A percentile compares a stretch with the other conserved stretches of the same genome.
Evolutionary conservation across 1,140 invertebrate genomes (phyloP).

Genomic region (Drosophila equinoxialis): DNA sequence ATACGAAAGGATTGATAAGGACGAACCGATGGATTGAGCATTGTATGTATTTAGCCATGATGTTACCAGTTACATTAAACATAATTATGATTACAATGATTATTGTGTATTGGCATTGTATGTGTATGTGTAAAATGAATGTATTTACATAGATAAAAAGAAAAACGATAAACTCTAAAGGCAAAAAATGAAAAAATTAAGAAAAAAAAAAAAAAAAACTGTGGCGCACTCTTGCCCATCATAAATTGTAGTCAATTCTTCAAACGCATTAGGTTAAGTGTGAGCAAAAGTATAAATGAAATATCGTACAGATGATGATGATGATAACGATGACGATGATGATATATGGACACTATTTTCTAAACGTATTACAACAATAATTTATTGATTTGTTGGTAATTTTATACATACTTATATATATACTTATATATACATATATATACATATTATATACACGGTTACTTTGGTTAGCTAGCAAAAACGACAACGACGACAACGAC

Average conservation of each 20-base stretch:
- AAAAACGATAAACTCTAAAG: slow-evolving; percentile 46
- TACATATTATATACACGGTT: slow-evolving; percentile 69
- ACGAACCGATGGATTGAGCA: slow-evolving; percentile 38
- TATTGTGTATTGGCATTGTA: slow-evolving; percentile 73
- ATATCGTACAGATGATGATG: slow-evolving; percentile 27
- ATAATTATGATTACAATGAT: slow-evolving; percentile 75
- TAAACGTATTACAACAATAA: slow-evolving; percentile 81
- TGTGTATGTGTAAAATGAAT: slow-evolving; percentile 52
- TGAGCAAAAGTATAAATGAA: slow-evolving; percentile 36
- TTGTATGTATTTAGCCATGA: slow-evolving; percentile 69
- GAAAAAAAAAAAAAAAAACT: slow-evolving; percentile 54
- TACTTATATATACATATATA: slow-evolving; percentile 27
- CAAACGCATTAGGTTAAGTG: slow-evolving; percentile 68
- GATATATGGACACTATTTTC: slow-evolving; percentile 81
- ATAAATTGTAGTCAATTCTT: slow-evolving; percentile 81
- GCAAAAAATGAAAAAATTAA: slow-evolving; percentile 21
- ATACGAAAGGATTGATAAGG: too few species aligned
- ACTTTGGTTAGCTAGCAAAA: slow-evolving; percentile 76
- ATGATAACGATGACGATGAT: slow-evolving; percentile 35
- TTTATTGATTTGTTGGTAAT: slow-evolving; percentile 78
- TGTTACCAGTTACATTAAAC: slow-evolving; percentile 76
- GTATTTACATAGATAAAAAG: slow-evolving; percentile 52
- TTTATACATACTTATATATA: slow-evolving; percentile 59
- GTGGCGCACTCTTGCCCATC: slow-evolving; percentile 74
- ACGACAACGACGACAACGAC: slow-evolving; percentile 71